Percentiles rank a stretch among this genome's conserved stretches.
These are phyloP conservation scores for Papilio demoleus DNA, from an alignment of 2,888 invertebrate genomes.

Conservation along the genomic window DNA sequence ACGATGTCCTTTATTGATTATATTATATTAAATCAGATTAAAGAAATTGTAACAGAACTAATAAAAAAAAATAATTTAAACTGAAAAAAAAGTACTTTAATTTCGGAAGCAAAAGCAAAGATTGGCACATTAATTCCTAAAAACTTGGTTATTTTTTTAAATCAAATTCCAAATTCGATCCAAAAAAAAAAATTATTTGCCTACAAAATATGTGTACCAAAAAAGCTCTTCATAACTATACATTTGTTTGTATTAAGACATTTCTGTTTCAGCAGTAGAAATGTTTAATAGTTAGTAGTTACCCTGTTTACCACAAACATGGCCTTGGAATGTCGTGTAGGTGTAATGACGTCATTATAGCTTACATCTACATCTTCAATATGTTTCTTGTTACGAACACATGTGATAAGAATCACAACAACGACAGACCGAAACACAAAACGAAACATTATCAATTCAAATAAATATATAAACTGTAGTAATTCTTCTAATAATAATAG, in stretches of 20 bases:
- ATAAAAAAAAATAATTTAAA: background rate
- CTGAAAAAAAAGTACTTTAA: background rate
- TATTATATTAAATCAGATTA: no score
- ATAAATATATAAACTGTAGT: no score
- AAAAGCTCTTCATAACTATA: no score
- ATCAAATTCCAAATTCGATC: background rate
- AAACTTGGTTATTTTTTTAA: background rate
- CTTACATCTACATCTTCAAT: constrained; percentile 6
- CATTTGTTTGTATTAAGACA: no score
- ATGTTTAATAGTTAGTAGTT: background rate
- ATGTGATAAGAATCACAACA: background rate
- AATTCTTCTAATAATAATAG: no score
- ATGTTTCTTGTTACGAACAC: background rate
- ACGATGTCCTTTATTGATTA: no score
- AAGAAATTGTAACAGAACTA: no score
- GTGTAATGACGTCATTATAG: constrained; percentile 10
- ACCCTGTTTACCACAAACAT: background rate
- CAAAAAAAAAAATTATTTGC: background rate
- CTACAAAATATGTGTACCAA: no score
- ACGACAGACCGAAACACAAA: no score
- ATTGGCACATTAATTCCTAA: background rate
- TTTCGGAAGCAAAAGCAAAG: constrained; percentile 4
- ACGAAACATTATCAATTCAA: no score
- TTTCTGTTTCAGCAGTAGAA: background rate
- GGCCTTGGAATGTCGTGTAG: constrained; percentile 8